phyloP scores from a whole-genome alignment of 2,797 vertebrate species.

The Kryptopterus vitreolus region DNA sequence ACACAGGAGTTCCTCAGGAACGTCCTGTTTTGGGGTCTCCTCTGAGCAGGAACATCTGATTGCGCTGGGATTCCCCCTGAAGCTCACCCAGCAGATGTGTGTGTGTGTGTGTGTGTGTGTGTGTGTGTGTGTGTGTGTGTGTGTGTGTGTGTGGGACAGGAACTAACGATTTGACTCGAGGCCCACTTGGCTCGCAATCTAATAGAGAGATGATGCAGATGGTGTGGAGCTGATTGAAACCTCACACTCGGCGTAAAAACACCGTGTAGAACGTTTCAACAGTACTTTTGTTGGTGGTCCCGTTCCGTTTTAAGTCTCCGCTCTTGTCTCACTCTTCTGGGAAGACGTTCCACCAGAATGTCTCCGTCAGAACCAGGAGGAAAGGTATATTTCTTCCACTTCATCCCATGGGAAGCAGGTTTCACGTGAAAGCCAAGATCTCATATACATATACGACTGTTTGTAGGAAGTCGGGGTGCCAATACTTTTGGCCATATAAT shows the following conservation, averaged over 20 bases:
- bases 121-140: constrained; percentile 12
- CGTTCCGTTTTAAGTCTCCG: no score
- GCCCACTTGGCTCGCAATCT: not conserved
- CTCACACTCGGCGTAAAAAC: not conserved
- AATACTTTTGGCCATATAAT: not conserved
- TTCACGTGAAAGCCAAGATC: no score
- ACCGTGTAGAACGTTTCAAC: not conserved
- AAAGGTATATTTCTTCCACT: no score
- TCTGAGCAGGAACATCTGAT: constrained; percentile 12
- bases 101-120: constrained; percentile 1
- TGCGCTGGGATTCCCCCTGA: constrained; percentile 48
- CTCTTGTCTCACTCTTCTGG: no score
- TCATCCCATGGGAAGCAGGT: no score
- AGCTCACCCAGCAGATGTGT: constrained; percentile 33
- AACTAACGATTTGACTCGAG: constrained; percentile 50
- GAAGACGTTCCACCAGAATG: no score
- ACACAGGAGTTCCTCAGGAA: constrained; percentile 23
- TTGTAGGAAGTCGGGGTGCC: no score
- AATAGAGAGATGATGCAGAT: not conserved
- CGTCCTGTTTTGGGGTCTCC: constrained; percentile 36
- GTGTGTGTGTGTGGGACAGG: constrained; percentile 44
- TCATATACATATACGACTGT: no score
- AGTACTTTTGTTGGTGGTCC: not conserved
- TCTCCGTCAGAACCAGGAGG: no score
- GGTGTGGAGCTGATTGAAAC: not conserved